Base-by-base conservation (phyloP, 2,797 vertebrate species). In the Gymnopithys bicolor region DNA sequence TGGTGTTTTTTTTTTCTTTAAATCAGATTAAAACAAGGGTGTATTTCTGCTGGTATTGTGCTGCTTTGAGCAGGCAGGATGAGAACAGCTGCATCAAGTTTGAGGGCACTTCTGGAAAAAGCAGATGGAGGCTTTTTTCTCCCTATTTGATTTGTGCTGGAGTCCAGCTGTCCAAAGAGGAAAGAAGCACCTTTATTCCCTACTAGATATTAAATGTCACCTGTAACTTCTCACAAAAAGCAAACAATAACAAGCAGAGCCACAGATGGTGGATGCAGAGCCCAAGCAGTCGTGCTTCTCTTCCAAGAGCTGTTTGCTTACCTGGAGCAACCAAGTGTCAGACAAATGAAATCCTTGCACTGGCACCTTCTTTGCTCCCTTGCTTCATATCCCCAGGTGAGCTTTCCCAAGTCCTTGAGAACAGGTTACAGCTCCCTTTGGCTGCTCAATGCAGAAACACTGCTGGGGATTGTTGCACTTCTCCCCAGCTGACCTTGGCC, bases 11-110 rank as follows among this genome's bases (percentile, higher is more conserved):
- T 27, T 13, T 24, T 49, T 66, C 82, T 48, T 52, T 5, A 41
- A 91, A 94, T 89, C 87, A 91, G 94, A 96, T 96, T 95, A 94
- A 95, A 95, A 96, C 95, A 93, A 97, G 91, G 75, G 84, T 90
- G 77, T 80, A 93, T 95, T 96, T 95, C 94, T 94, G 94, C 82
- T 90, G 87, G 90, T 52, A 87, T 81, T 92, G 89, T 93, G 86
- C 80, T 58, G 90, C 94, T 94, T 76, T 87, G 67, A 96, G 92
- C 58, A 66, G 86, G 82, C 94, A 79, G 74, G 89, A 88, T 67
- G 87, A 89, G 85, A 96, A 94, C 94, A 95, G 94, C 95, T 93
- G 95, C 37, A 6, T 51, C 60, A 73, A 95, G 94, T 96, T 88
- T 90, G 95, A 95, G 91, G 90, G 71, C 93, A 94, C 94, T 96